These are phyloP conservation scores for Tinamus guttatus DNA, from an alignment of 2,113 vertebrate genomes.

Conservation along the genomic window DNA sequence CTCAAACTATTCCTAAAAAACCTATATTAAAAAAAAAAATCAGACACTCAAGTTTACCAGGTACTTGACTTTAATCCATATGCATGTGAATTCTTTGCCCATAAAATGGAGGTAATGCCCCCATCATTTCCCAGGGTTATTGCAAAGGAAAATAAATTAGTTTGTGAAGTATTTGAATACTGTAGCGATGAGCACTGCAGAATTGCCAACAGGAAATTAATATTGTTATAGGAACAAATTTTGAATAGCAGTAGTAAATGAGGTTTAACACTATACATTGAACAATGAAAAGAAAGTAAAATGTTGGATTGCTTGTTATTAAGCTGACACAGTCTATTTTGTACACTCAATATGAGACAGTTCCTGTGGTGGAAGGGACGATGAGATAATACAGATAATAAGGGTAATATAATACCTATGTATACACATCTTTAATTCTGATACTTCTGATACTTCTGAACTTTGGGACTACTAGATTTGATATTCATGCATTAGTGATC, in stretches of 20 bases:
- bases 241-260: neutral
- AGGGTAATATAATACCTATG: neutral
- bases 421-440: neutral
- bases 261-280: neutral
- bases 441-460: neutral
- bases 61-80: neutral
- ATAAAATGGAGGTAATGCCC: neutral
- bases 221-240: neutral
- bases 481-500: neutral
- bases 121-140: neutral
- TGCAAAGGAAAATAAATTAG: neutral
- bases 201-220: neutral
- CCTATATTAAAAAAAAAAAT: neutral
- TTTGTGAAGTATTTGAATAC: neutral
- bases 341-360: neutral
- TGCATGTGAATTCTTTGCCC: neutral
- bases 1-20: neutral
- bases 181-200: neutral
- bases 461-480: neutral
- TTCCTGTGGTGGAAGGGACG: neutral
- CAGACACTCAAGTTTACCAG: neutral
- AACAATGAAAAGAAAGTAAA: conserved; percentile 1
- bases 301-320: neutral
- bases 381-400: neutral
- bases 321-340: neutral